Base-by-base conservation (phyloP, 2,888 invertebrate genomes). In the Prostheceraeus crozeri region DNA sequence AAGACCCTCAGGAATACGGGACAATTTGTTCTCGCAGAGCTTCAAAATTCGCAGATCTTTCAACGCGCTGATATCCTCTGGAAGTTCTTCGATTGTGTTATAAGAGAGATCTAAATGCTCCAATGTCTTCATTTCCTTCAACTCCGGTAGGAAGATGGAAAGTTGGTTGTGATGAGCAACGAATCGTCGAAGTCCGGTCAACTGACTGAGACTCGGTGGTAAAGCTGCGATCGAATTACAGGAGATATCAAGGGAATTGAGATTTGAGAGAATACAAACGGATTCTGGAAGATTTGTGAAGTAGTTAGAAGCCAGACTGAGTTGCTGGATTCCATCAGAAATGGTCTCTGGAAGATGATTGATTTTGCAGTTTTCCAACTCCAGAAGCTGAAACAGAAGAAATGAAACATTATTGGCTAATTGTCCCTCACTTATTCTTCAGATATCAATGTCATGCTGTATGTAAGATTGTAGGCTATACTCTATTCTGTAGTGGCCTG, bases 361-460 rank as follows among this genome's bases (percentile, higher is more conserved):
- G 14, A 76, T 70, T 61, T 74, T 74, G n/a, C 72, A 71, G 31
- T 64, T 67, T 54, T 73, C 71, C 46, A 76, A 66, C 64, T 76
- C 74, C 16, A 76, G 65, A 16, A 65, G 8, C 48, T 48, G 4
- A 48, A 21, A 21, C 4, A 48, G 28, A 21, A 33, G n/a, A 33
- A 10, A 33, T n/a, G n/a, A 33, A 33, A 33, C 8, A n/a, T 8
- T 33, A 33, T 33, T 33, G 40, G 8, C n/a, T n/a, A n/a, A 33
- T 10, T 33, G 33, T n/a, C n/a, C n/a, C n/a, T n/a, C n/a, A n/a
- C n/a, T n/a, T n/a, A n/a, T n/a, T n/a, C n/a, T n/a, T n/a, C n/a
- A n/a, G n/a, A n/a, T n/a, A n/a, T n/a, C n/a, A n/a, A n/a, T n/a
- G n/a, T n/a, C n/a, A n/a, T n/a, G n/a, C n/a, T n/a, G n/a, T n/a